Evolutionary conservation across 2,797 vertebrate species (phyloP).

Genomic region (Choloepus didactylus): DNA sequence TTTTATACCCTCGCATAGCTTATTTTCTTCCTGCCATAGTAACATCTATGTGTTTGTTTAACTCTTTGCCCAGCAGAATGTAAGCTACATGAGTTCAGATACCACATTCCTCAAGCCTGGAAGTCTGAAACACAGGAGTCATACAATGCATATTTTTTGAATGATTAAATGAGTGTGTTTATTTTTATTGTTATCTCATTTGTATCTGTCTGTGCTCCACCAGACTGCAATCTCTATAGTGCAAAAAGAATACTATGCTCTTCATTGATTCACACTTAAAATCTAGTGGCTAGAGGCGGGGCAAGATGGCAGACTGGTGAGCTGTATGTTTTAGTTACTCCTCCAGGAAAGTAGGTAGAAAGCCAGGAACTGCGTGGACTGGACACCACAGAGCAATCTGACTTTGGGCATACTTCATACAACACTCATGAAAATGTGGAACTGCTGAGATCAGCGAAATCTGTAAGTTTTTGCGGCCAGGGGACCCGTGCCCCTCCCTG

Average conservation of each 20-base stretch:
- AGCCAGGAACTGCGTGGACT: too few species aligned
- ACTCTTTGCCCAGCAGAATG: neutral
- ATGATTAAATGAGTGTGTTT: neutral
- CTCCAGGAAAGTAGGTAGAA: too few species aligned
- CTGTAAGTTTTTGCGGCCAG: too few species aligned
- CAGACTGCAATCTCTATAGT: neutral
- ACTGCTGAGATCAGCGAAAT: too few species aligned
- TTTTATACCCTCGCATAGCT: neutral
- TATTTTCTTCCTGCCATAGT: neutral
- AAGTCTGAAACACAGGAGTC: neutral
- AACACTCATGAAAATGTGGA: too few species aligned
- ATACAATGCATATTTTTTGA: neutral
- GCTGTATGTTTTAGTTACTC: too few species aligned
- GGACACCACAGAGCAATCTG: too few species aligned
- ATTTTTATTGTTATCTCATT: neutral
- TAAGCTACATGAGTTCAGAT: neutral
- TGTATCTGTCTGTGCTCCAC: neutral
- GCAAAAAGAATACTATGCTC: neutral
- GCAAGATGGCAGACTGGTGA: too few species aligned
- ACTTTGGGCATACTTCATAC: too few species aligned
- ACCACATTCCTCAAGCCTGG: neutral
- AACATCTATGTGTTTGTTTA: neutral
- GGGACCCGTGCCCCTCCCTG: too few species aligned
- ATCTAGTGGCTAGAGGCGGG: neutral
- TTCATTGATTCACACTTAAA: neutral